phyloP scores from a whole-genome alignment of 2,888 invertebrate genomes.

The Trilocha varians region DNA sequence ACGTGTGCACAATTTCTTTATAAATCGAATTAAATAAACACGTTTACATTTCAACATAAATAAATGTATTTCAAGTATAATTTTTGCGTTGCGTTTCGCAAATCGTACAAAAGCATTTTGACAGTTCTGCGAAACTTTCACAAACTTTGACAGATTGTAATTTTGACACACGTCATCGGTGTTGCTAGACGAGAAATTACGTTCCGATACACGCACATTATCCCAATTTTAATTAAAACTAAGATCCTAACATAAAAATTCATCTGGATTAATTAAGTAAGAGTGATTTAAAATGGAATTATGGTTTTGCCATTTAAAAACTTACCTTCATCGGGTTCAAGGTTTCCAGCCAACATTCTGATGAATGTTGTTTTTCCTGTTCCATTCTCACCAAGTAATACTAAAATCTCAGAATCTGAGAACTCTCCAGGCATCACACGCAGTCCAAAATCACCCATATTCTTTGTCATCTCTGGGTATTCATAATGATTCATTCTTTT shows the following conservation, averaged over 20 bases:
- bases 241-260: too few species aligned
- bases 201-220: constrained; percentile 24
- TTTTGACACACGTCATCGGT: constrained; percentile 28
- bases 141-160: too few species aligned
- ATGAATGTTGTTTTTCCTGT: constrained; percentile 99
- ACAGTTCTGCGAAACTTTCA: constrained; percentile 46
- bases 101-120: neutral
- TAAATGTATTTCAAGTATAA: neutral
- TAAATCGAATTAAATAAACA: constrained; percentile 7
- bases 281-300: too few species aligned
- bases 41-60: neutral
- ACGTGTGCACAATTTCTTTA: constrained; percentile 9
- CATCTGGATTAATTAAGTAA: too few species aligned
- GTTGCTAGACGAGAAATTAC: constrained; percentile 28
- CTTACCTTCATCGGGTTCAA: constrained; percentile 87
- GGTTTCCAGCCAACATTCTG: constrained; percentile 96
- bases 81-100: neutral
- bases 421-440: constrained; percentile 92
- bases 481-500: constrained; percentile 97
- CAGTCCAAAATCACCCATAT: constrained; percentile 85
- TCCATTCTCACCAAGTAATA: constrained; percentile 97
- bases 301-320: too few species aligned
- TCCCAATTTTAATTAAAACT: too few species aligned
- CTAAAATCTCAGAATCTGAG: constrained; percentile 99
- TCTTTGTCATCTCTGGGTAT: constrained; percentile 94